A percentile compares a stretch with the other conserved stretches of the same genome.
phyloP scores from a whole-genome alignment of 2,797 vertebrate genomes.

The Margarornis squamiger region DNA sequence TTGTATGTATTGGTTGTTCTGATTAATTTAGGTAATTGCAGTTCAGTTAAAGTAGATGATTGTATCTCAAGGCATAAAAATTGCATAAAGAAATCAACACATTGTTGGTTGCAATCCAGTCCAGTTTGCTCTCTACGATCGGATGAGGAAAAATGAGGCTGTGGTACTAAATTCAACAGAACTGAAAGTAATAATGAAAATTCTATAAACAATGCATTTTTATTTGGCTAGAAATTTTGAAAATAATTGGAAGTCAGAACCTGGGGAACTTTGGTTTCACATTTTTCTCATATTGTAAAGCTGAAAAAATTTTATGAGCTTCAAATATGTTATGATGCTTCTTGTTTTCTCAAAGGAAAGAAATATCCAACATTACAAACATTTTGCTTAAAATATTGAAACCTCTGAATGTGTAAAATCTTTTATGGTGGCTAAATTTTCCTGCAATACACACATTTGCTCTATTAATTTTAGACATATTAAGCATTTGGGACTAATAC shows the following conservation, averaged over 20 bases:
- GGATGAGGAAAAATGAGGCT: not conserved
- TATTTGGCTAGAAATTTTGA: not conserved
- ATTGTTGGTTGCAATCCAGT: not conserved
- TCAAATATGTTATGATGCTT: not conserved
- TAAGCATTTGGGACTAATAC: not conserved
- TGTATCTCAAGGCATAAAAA: not conserved
- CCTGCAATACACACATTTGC: not conserved
- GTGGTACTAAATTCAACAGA: not conserved
- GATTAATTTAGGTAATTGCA: not conserved
- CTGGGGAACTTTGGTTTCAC: not conserved
- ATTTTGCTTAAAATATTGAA: not conserved
- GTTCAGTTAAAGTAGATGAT: not conserved
- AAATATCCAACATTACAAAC: not conserved
- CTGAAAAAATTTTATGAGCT: not conserved
- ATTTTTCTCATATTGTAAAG: not conserved
- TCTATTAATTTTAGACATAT: not conserved
- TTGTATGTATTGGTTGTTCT: not conserved
- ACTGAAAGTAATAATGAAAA: not conserved
- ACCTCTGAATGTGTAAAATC: not conserved
- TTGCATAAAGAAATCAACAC: not conserved
- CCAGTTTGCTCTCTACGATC: not conserved
- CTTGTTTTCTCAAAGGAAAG: not conserved
- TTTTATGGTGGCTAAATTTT: not conserved
- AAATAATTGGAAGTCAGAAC: not conserved
- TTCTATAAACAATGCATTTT: not conserved